Percentiles rank a stretch among this genome's conserved stretches.
These are phyloP conservation scores for Syrphus vitripennis DNA, from an alignment of 2,888 invertebrate genomes.

Conservation along the genomic window DNA sequence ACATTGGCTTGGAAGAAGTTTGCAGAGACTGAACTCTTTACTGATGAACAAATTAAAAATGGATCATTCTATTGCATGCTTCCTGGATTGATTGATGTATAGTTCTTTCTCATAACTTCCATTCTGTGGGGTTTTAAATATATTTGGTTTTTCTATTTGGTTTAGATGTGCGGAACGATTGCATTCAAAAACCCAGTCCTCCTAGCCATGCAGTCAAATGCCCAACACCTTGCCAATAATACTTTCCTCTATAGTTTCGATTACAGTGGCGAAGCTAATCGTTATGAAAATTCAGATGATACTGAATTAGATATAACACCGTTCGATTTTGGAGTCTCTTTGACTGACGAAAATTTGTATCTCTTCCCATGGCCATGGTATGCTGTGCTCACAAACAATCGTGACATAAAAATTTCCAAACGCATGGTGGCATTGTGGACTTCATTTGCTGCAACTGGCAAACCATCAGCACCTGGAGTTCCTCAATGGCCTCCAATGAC, in stretches of 20 bases:
- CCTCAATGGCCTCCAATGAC: constrained; percentile 78
- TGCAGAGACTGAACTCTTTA: constrained; percentile 77
- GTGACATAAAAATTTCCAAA: constrained; percentile 80
- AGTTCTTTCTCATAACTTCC: constrained; percentile 60
- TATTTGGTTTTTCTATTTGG: neutral
- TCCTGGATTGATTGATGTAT: constrained; percentile 82
- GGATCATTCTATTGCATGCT: constrained; percentile 81
- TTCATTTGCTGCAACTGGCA: constrained; percentile 78
- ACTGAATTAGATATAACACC: constrained; percentile 77
- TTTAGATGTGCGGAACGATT: constrained; percentile 75
- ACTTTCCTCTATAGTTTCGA: constrained; percentile 82
- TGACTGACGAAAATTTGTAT: constrained; percentile 84
- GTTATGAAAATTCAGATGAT: constrained; percentile 79
- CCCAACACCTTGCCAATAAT: constrained; percentile 77
- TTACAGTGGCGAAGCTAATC: constrained; percentile 80
- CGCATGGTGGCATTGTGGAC: constrained; percentile 81
- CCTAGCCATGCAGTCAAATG: constrained; percentile 80
- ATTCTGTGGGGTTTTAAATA: neutral
- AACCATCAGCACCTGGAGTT: constrained; percentile 75
- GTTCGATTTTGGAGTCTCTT: constrained; percentile 82
- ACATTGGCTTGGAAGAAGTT: constrained; percentile 77
- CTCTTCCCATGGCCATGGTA: constrained; percentile 81
- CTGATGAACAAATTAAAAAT: constrained; percentile 76
- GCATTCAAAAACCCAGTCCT: constrained; percentile 82
- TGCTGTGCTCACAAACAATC: constrained; percentile 76